These are phyloP conservation scores for Elgonia sp. DNA, from an alignment of 2,888 invertebrate species.

Conservation along the genomic window DNA sequence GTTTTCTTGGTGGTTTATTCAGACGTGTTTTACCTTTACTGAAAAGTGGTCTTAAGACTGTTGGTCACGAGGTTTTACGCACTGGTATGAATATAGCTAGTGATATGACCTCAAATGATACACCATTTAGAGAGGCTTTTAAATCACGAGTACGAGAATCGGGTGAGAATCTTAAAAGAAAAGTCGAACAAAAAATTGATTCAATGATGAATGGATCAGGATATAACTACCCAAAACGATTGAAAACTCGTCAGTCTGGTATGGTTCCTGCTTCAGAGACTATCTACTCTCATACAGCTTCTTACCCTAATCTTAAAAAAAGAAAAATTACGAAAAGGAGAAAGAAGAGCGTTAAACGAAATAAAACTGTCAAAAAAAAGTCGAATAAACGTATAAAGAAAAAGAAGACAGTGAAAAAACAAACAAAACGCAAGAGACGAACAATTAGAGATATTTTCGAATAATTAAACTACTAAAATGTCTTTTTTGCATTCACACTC, in stretches of 20 bases:
- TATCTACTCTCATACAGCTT: background rate
- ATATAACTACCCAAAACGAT: slow-evolving; percentile 21
- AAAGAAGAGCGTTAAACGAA: background rate
- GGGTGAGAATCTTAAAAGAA: background rate
- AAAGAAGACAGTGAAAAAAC: background rate
- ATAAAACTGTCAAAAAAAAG: background rate
- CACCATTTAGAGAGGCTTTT: background rate
- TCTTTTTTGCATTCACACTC: slow-evolving; percentile 34
- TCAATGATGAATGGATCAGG: slow-evolving; percentile 31
- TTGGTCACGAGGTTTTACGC: slow-evolving; percentile 23
- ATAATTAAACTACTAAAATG: slow-evolving; percentile 14
- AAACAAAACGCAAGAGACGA: background rate
- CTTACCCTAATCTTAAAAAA: background rate
- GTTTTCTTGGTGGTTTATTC: slow-evolving; percentile 39
- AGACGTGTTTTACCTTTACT: slow-evolving; percentile 35
- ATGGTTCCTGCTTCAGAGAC: background rate
- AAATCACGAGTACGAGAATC: slow-evolving; percentile 9
- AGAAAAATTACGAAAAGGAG: background rate
- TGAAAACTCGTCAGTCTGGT: background rate
- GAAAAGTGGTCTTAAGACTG: background rate
- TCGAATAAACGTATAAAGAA: background rate
- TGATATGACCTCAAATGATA: background rate
- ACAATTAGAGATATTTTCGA: background rate
- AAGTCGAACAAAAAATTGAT: slow-evolving; percentile 31
- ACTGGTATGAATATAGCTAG: background rate